Evolutionary conservation across 2,888 invertebrate genomes (phyloP).

Genomic region (Agriopis aurantiaria): DNA sequence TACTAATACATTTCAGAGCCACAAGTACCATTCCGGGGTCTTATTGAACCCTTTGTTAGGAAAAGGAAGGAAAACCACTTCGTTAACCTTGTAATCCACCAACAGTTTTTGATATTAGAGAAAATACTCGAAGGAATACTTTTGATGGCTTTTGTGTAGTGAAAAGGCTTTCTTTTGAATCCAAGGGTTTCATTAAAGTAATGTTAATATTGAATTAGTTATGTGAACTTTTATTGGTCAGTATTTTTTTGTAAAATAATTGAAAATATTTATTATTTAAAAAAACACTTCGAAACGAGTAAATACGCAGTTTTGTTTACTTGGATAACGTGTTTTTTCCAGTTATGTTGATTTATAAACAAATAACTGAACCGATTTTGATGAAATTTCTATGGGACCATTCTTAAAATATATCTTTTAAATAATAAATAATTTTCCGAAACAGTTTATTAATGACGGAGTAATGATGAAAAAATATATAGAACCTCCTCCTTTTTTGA

Average conservation of each 20-base stretch:
- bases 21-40: slow-evolving; percentile 4
- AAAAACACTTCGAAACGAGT: no score
- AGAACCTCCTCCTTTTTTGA: no score
- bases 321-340: no score
- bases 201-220: neutral
- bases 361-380: no score
- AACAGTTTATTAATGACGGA: no score
- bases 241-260: neutral
- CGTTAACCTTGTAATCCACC: slow-evolving; percentile 16
- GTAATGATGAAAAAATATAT: no score
- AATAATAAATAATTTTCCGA: no score
- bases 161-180: neutral
- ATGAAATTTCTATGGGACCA: no score
- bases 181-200: slow-evolving; percentile 3
- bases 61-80: slow-evolving; percentile 23
- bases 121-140: slow-evolving; percentile 13
- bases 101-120: slow-evolving; percentile 19
- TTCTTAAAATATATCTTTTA: no score
- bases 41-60: slow-evolving; percentile 15
- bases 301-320: no score
- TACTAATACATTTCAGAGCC: slow-evolving; percentile 15
- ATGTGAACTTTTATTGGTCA: neutral
- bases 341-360: no score
- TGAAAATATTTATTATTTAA: no score
- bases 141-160: slow-evolving; percentile 7